phyloP scores from a whole-genome alignment of 2,888 invertebrate species.

The Lochmaea crataegi region DNA sequence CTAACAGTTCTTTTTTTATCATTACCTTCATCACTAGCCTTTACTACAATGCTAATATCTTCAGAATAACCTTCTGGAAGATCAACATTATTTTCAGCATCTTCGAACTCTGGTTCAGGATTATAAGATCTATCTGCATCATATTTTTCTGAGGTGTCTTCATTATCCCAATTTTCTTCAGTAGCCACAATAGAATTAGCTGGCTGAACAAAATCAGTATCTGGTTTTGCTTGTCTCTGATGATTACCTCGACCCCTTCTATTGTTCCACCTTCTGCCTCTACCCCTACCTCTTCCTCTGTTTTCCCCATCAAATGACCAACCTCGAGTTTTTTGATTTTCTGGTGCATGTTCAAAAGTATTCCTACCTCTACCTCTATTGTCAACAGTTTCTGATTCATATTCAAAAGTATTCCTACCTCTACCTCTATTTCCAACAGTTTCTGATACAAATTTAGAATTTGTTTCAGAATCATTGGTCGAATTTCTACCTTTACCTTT shows the following conservation, averaged over 20 bases:
- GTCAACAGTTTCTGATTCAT: neutral
- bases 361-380: slow-evolving; percentile 12
- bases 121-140: slow-evolving; percentile 9
- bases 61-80: slow-evolving; percentile 24
- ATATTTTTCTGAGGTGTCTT: slow-evolving; percentile 6
- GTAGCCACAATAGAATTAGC: neutral
- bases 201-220: slow-evolving; percentile 5
- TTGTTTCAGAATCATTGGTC: neutral
- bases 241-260: slow-evolving; percentile 18
- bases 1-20: slow-evolving; percentile 39
- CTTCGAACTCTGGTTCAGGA: slow-evolving; percentile 14
- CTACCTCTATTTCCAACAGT: neutral
- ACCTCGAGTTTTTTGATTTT: neutral
- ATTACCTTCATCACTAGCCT: slow-evolving; percentile 33
- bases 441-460: neutral
- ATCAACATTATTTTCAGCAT: slow-evolving; percentile 11
- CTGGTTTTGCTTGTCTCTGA: slow-evolving; percentile 10
- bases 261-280: slow-evolving; percentile 20
- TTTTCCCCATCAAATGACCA: slow-evolving; percentile 4
- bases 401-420: neutral
- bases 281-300: slow-evolving; percentile 29
- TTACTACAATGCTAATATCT: slow-evolving; percentile 39
- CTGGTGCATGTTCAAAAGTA: neutral
- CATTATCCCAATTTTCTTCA: slow-evolving; percentile 38
- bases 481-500: neutral